Evolutionary conservation across 2,888 invertebrate species (phyloP).

Genomic region (Liodrosophila aerea): DNA sequence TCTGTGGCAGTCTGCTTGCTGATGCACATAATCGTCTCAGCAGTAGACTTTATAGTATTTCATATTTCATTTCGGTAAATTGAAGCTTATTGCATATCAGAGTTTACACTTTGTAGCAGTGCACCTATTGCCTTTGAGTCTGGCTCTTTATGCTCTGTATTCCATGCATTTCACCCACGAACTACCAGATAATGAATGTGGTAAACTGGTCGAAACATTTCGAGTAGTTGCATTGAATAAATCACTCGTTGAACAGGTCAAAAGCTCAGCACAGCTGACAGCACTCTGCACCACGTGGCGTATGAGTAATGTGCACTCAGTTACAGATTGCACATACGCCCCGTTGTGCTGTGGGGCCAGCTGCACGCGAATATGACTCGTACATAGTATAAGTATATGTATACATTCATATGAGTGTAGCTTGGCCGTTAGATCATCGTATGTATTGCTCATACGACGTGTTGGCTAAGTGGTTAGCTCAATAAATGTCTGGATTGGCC

Average conservation of each 20-base stretch:
- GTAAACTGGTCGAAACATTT: conserved; percentile 26
- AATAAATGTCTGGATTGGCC: conserved; percentile 20
- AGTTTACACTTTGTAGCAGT: no score
- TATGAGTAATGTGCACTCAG: conserved; percentile 46
- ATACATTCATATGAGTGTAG: background rate
- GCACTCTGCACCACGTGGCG: conserved; percentile 31
- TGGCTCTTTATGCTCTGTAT: no score
- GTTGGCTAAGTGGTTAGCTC: conserved; percentile 16
- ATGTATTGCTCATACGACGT: conserved; percentile 10
- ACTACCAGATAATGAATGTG: conserved; percentile 24
- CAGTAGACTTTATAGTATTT: no score
- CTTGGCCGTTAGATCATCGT: background rate
- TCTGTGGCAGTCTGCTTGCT: no score
- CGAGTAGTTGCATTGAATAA: conserved; percentile 14
- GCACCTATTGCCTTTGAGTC: no score
- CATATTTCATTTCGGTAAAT: no score
- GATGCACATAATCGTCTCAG: no score
- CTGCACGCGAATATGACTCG: conserved; percentile 16
- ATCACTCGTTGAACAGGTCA: conserved; percentile 9
- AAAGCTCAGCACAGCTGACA: background rate
- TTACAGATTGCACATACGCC: conserved; percentile 53
- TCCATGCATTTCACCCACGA: background rate
- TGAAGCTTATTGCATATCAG: no score
- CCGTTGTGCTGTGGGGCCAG: conserved; percentile 8
- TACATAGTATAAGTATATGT: background rate